These are phyloP conservation scores for Corvus cornix DNA, from an alignment of 2,113 vertebrate genomes.

Conservation along the genomic window DNA sequence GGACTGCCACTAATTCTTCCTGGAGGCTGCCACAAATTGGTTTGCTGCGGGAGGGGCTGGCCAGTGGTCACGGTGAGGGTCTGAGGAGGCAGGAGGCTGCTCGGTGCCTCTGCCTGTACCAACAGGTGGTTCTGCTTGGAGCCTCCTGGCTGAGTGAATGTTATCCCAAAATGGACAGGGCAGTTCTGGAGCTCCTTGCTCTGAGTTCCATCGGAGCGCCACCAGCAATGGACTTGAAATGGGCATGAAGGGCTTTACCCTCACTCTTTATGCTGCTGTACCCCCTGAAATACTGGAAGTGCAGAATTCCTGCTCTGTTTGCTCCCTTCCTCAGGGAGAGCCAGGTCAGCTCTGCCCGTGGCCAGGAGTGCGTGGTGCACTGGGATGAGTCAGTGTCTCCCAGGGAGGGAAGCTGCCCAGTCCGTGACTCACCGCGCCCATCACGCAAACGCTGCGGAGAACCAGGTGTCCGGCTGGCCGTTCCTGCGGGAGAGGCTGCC, in stretches of 20 bases:
- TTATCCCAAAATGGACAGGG: accelerated
- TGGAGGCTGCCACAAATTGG: background rate
- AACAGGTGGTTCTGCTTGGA: accelerated
- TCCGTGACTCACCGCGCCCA: accelerated
- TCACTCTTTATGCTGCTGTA: accelerated
- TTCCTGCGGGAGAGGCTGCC: background rate
- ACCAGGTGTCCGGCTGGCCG: background rate
- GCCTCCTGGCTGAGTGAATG: background rate
- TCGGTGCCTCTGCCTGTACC: background rate
- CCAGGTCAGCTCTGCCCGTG: accelerated
- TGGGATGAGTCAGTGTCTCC: background rate
- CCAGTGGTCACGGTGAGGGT: background rate
- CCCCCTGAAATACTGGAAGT: accelerated
- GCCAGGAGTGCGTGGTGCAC: background rate
- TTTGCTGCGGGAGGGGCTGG: background rate
- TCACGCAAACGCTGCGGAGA: accelerated
- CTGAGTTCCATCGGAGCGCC: background rate
- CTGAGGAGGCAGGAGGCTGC: background rate
- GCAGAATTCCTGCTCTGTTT: background rate
- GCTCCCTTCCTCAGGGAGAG: background rate
- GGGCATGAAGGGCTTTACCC: background rate
- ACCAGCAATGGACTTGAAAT: accelerated
- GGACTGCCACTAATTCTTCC: background rate
- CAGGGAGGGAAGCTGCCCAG: background rate
- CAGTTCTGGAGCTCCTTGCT: background rate